Conservation (phyloP, 2,888 invertebrate genomes). For the Iselma pallidipennis region DNA sequence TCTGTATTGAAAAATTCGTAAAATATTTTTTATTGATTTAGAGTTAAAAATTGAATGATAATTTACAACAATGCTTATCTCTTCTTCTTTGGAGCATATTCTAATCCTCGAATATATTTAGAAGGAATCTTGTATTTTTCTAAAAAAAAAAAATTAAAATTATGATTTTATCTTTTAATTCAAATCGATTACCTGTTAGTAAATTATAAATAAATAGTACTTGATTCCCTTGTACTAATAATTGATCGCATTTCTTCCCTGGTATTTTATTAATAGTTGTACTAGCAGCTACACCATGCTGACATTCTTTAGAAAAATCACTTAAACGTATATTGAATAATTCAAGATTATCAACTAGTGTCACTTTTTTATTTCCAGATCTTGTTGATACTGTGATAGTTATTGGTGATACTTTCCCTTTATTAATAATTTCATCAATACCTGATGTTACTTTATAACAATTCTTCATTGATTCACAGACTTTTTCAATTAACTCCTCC, state of each 20-base stretch:
- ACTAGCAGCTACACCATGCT: conserved; percentile 84
- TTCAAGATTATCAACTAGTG: conserved; percentile 87
- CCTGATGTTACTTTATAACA: conserved; percentile 68
- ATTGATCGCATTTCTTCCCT: conserved; percentile 73
- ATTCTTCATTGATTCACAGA: conserved; percentile 72
- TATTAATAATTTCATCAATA: conserved; percentile 59
- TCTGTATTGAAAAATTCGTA: no score
- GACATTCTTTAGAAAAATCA: conserved; percentile 80
- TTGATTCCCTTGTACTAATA: conserved; percentile 92
- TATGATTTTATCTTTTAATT: neutral
- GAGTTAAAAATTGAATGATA: no score
- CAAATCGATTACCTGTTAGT: conserved; percentile 44
- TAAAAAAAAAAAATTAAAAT: conserved; percentile 52
- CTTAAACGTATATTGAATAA: conserved; percentile 79
- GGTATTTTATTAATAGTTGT: conserved; percentile 77
- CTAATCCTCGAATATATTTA: conserved; percentile 74
- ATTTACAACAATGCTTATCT: conserved; percentile 49
- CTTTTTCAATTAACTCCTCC: conserved; percentile 70
- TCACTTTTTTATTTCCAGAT: conserved; percentile 89
- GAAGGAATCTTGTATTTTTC: conserved; percentile 79
- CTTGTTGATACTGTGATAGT: conserved; percentile 77
- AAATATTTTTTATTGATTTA: no score
- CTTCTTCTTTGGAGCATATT: conserved; percentile 74
- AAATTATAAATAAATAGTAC: conserved; percentile 58
- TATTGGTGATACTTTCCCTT: conserved; percentile 76